Base-by-base conservation (phyloP, 2,888 invertebrate genomes). In the Caenorhabditis panamensis region DNA sequence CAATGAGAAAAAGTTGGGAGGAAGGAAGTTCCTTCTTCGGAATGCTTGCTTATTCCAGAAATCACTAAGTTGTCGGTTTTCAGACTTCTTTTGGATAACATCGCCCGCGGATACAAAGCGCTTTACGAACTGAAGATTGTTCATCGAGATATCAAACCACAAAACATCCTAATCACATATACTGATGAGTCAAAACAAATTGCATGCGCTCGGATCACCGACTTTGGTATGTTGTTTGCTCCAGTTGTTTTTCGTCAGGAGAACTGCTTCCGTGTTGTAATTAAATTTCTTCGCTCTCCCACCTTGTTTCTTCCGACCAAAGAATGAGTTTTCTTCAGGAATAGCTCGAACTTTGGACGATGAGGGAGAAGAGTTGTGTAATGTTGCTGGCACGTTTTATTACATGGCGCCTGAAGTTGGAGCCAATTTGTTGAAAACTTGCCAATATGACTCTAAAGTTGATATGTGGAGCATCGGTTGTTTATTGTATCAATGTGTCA, bases 401-500 rank as follows among this genome's bases (percentile, higher is more conserved):
- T 90, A 88, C 81, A 90, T 90, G 90, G 88, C 90, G n/a, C 90
- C 90, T 2, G 90, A 90, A 82, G 86, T 85, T 11, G 90, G 90
- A 8, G 90, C 89, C 3, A 90, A 90, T 58, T 67, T 90, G 16
- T 71, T 89, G 51, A 86, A 83, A 49, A 84, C 83, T 16, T 85
- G 85, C 59, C 84, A 87, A 20, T 89, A 89, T 59, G 86, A 89
- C 63, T 83, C 86, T 8, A 82, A 84, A 63, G 88, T 89, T 11
- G 90, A 90, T 71, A 90, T 90, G 88, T 90, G 90, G 90, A 88
- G 88, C 58, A 88, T 90, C 47, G 90, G 90, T 16, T 90, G 89
- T 47, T 84, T 90, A n/a, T 62, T 90, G 41, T 90, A 89, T 53
- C 89, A 90, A 78, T 88, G 88, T 68, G 75, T 88, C 31, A 88